Percentiles rank a stretch among this genome's conserved stretches.
These are phyloP conservation scores for Hippocampus zosterae DNA, from an alignment of 2,113 vertebrate genomes.

Conservation along the genomic window DNA sequence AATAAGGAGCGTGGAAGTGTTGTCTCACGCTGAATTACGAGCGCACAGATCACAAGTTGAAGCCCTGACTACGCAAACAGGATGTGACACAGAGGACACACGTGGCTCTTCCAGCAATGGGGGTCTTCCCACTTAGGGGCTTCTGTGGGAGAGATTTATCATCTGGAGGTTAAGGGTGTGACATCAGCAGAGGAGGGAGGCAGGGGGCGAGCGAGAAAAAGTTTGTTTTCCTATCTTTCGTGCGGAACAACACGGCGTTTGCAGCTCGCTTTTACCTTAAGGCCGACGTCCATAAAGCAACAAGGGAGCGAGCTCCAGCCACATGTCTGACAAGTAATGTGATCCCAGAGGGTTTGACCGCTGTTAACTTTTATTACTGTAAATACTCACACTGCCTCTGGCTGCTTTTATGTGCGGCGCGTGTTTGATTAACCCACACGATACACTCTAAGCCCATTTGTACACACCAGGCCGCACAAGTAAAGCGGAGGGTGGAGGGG, in stretches of 20 bases:
- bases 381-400: constrained; percentile 63
- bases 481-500: constrained; percentile 29
- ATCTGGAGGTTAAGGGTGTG: constrained; percentile 66
- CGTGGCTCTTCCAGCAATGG: constrained; percentile 53
- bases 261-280: constrained; percentile 54
- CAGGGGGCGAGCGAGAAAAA: constrained; percentile 30
- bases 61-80: constrained; percentile 66
- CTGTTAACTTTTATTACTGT: constrained; percentile 72
- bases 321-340: constrained; percentile 67
- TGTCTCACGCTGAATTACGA: constrained; percentile 57
- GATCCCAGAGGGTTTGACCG: constrained; percentile 64
- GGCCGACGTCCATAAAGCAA: constrained; percentile 65
- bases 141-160: constrained; percentile 71
- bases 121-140: constrained; percentile 60
- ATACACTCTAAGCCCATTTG: constrained; percentile 59
- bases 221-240: constrained; percentile 72
- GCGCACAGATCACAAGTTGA: constrained; percentile 57
- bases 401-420: constrained; percentile 53
- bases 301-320: constrained; percentile 56
- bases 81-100: constrained; percentile 65
- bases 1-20: constrained; percentile 2
- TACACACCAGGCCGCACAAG: constrained; percentile 41
- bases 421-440: constrained; percentile 63
- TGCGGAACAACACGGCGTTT: constrained; percentile 63
- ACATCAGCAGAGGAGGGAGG: constrained; percentile 48